Evolutionary conservation across 2,113 vertebrate species (phyloP).

Genomic region (Sylvia atricapilla): DNA sequence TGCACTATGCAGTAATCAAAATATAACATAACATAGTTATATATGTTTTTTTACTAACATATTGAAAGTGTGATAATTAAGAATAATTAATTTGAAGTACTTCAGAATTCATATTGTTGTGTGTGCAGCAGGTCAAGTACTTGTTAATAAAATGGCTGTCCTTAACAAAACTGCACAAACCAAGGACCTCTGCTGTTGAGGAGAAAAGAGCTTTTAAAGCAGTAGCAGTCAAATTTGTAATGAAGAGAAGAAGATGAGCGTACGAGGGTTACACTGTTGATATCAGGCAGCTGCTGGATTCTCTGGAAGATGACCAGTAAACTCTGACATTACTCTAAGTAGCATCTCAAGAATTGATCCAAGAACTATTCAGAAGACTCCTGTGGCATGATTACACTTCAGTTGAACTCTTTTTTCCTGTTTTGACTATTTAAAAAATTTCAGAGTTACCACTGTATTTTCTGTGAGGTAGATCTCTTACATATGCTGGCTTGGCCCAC

Average conservation of each 20-base stretch:
- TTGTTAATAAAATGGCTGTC: not conserved
- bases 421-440: constrained; percentile 52
- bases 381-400: constrained; percentile 27
- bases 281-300: constrained; percentile 35
- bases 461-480: constrained; percentile 4
- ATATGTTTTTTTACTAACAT: not conserved
- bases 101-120: not conserved
- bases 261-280: not conserved
- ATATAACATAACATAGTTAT: not conserved
- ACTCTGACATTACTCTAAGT: constrained; percentile 37
- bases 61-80: not conserved
- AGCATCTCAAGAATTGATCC: constrained; percentile 24
- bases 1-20: not conserved
- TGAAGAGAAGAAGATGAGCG: not conserved
- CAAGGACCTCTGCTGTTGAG: not conserved
- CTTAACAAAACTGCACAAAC: constrained; percentile 1
- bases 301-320: constrained; percentile 10
- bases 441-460: constrained; percentile 23
- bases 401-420: constrained; percentile 51
- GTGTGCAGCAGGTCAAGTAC: not conserved
- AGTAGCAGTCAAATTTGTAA: not conserved
- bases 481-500: not conserved
- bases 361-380: constrained; percentile 31
- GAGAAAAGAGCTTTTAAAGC: not conserved
- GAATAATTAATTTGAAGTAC: not conserved